Percentiles rank a stretch among this genome's conserved stretches.
Conservation (phyloP, 1,140 invertebrate species). For the Babylonia areolata region DNA sequence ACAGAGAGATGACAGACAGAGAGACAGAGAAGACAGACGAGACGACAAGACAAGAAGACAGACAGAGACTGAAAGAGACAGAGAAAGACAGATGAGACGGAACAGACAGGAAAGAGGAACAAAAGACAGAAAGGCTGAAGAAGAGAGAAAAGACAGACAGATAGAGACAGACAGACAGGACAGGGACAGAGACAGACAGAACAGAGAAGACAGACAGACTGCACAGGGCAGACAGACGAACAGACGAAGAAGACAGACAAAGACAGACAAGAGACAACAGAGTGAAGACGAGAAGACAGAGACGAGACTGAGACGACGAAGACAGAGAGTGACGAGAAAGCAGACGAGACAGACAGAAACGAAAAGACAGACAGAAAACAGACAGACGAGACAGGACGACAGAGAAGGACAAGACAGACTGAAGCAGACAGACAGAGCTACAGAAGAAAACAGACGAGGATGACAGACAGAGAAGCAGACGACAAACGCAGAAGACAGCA, state of each 20-base stretch:
- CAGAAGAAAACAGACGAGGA: not conserved
- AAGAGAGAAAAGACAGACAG: not conserved
- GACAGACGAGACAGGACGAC: too few relatives aligned
- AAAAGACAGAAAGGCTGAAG: not conserved
- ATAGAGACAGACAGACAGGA: not conserved
- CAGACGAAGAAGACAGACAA: constrained; percentile 6
- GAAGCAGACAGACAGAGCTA: not conserved
- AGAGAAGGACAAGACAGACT: not conserved
- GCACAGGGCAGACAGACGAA: not conserved
- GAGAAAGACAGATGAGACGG: not conserved
- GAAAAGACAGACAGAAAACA: not conserved
- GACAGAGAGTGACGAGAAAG: too few relatives aligned
- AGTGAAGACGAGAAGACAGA: not conserved
- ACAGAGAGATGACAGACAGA: too few relatives aligned
- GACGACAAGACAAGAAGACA: too few relatives aligned
- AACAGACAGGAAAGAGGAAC: not conserved
- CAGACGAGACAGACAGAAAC: not conserved
- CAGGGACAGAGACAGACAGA: not conserved
- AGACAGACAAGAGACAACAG: not conserved
- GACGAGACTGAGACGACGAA: constrained; percentile 13
- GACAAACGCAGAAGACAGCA: not conserved
- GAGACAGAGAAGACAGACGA: too few relatives aligned
- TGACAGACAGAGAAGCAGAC: not conserved
- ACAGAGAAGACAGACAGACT: not conserved
- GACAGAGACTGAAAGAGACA: too few relatives aligned